Evolutionary conservation across 2,113 vertebrate genomes (phyloP).

Genomic region (Scomber scombrus): DNA sequence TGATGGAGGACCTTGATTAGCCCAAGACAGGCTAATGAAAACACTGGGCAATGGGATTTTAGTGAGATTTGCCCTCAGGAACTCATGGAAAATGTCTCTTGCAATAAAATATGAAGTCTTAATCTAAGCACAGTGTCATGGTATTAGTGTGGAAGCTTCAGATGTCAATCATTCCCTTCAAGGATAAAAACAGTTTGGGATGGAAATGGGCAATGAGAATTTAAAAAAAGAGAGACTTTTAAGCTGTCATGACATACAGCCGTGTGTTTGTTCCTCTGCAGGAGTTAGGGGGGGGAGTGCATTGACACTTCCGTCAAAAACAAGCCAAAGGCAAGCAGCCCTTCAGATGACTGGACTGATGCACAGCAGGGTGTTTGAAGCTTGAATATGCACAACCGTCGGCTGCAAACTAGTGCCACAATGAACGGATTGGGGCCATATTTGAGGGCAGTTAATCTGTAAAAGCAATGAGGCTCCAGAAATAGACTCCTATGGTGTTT

Average conservation of each 20-base stretch:
- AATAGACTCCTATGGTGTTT: conserved; percentile 68
- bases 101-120: conserved; percentile 32
- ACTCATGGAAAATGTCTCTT: conserved; percentile 34
- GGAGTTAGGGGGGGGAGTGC: background rate
- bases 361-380: conserved; percentile 30
- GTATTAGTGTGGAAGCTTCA: conserved; percentile 4
- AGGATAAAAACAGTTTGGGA: conserved; percentile 1
- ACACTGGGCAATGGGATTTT: conserved; percentile 34
- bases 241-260: conserved; percentile 12
- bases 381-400: conserved; percentile 52
- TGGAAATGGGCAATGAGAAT: conserved; percentile 15
- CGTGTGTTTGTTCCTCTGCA: conserved; percentile 3
- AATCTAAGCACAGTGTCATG: conserved; percentile 18
- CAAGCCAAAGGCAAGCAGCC: conserved; percentile 5
- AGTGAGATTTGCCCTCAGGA: conserved; percentile 31
- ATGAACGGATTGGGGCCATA: conserved; percentile 70
- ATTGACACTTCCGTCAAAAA: conserved; percentile 20
- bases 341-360: conserved; percentile 41
- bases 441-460: conserved; percentile 73
- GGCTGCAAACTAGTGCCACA: conserved; percentile 56
- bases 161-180: conserved; percentile 15
- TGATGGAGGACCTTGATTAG: conserved; percentile 58
- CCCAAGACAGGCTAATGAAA: conserved; percentile 29
- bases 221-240: conserved; percentile 8
- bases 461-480: conserved; percentile 71